These are phyloP conservation scores for Abrostola tripartita DNA, from an alignment of 2,888 invertebrate species.

Conservation along the genomic window DNA sequence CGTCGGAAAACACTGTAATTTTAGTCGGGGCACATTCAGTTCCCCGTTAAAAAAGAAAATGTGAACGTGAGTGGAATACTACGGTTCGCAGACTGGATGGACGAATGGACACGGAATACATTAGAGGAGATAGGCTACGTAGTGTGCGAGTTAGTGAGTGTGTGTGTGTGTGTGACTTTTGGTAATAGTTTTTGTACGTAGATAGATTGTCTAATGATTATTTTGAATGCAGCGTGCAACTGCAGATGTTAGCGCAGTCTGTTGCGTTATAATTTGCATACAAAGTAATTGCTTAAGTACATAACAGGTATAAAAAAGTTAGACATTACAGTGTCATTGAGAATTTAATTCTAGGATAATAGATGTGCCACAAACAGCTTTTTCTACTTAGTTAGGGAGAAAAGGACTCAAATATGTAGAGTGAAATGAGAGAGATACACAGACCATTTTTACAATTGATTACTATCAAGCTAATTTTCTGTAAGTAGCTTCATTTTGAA, in stretches of 20 bases:
- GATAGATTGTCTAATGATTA: not conserved
- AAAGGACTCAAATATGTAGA: too few relatives aligned
- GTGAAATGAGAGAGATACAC: too few relatives aligned
- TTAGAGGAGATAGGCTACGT: slow-evolving; percentile 50
- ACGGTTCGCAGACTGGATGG: slow-evolving; percentile 64
- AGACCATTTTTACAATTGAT: too few relatives aligned
- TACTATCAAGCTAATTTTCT: too few relatives aligned
- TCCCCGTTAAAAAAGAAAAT: slow-evolving; percentile 77
- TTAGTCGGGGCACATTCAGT: slow-evolving; percentile 81
- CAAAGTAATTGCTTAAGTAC: not conserved
- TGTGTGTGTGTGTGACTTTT: not conserved
- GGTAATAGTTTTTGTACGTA: not conserved
- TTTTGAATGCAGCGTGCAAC: slow-evolving; percentile 3
- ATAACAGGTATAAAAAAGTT: not conserved
- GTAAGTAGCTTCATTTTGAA: too few relatives aligned
- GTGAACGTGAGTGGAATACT: slow-evolving; percentile 77
- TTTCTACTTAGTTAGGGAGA: too few relatives aligned
- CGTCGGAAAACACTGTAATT: slow-evolving; percentile 83
- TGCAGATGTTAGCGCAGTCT: not conserved
- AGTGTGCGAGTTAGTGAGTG: slow-evolving; percentile 42
- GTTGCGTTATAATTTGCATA: not conserved
- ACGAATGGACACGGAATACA: slow-evolving; percentile 77
- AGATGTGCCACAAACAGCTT: too few relatives aligned
- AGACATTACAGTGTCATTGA: not conserved
- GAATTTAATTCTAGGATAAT: too few relatives aligned